A percentile compares a stretch with the other conserved stretches of the same genome.
Evolutionary conservation across 2,888 invertebrate genomes (phyloP).

Genomic region (Eretmocerus hayati): DNA sequence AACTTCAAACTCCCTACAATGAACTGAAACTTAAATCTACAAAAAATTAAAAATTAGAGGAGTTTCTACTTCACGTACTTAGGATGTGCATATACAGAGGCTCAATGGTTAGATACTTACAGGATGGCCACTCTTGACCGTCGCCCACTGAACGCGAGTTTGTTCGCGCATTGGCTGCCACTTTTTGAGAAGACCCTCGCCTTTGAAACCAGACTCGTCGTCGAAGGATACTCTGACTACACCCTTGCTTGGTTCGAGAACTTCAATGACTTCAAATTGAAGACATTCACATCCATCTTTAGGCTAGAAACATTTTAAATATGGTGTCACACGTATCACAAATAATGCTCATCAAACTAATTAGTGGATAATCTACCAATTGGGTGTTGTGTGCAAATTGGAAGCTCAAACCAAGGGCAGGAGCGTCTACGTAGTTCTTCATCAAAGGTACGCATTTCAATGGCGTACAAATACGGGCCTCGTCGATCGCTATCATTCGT

Average conservation of each 20-base stretch:
- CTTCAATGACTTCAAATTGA: constrained; percentile 1
- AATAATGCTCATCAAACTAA: not conserved
- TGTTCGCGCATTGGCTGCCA: constrained; percentile 33
- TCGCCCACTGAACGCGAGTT: constrained; percentile 25
- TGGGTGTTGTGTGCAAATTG: not conserved
- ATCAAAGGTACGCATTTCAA: constrained; percentile 26
- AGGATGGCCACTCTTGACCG: constrained; percentile 30
- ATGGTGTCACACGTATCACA: not conserved
- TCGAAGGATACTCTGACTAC: too few species aligned
- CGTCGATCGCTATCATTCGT: constrained; percentile 32
- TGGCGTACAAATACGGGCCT: constrained; percentile 26
- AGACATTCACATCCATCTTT: not conserved
- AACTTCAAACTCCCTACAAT: not conserved
- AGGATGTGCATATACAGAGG: not conserved
- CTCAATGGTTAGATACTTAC: constrained; percentile 26
- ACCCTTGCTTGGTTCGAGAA: too few species aligned
- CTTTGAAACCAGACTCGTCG: not conserved
- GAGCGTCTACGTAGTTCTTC: constrained; percentile 21
- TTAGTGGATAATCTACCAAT: constrained; percentile 7
- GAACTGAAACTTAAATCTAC: not conserved
- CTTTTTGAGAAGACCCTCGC: constrained; percentile 24
- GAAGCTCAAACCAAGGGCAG: constrained; percentile 18
- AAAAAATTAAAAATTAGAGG: not conserved
- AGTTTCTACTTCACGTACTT: not conserved
- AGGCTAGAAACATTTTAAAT: not conserved